Conservation (phyloP, 2,888 invertebrate genomes). For the Drosophila cracens region DNA sequence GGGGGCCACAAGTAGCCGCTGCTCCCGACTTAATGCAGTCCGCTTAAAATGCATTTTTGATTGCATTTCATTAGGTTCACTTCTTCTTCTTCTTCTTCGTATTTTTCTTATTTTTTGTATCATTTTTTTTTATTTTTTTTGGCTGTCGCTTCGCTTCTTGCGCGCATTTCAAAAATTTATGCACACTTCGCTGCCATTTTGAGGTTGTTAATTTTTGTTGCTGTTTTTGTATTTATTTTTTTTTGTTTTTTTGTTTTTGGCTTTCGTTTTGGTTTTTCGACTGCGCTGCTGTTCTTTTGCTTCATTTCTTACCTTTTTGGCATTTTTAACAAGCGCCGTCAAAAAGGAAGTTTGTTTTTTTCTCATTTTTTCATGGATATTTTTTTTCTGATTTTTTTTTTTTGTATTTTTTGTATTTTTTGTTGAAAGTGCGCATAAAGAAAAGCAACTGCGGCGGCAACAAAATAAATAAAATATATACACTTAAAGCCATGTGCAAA, state of each 20-base stretch:
- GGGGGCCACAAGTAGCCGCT: slow-evolving; percentile 16
- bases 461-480: slow-evolving; percentile 56
- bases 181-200: slow-evolving; percentile 78
- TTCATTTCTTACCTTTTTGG: slow-evolving; percentile 56
- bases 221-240: slow-evolving; percentile 20
- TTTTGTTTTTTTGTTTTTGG: slow-evolving; percentile 15
- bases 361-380: slow-evolving; percentile 1
- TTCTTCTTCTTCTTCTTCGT: slow-evolving; percentile 22
- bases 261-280: slow-evolving; percentile 11
- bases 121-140: slow-evolving; percentile 25
- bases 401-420: slow-evolving; percentile 1
- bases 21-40: slow-evolving; percentile 70
- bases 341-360: slow-evolving; percentile 72
- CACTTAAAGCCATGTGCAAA: slow-evolving; percentile 55
- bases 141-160: slow-evolving; percentile 51
- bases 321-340: slow-evolving; percentile 79
- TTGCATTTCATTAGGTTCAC: slow-evolving; percentile 75
- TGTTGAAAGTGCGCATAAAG: slow-evolving; percentile 54
- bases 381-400: slow-evolving; percentile 3
- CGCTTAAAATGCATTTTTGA: slow-evolving; percentile 78
- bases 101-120: slow-evolving; percentile 24
- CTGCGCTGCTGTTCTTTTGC: slow-evolving; percentile 50
- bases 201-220: slow-evolving; percentile 71
- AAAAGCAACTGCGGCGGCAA: slow-evolving; percentile 44
- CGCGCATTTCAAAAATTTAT: slow-evolving; percentile 76